Evolutionary conservation across 2,888 invertebrate species (phyloP), one percentile per base, ranked within the genome.

Genomic region (Lepas anatifera): DNA sequence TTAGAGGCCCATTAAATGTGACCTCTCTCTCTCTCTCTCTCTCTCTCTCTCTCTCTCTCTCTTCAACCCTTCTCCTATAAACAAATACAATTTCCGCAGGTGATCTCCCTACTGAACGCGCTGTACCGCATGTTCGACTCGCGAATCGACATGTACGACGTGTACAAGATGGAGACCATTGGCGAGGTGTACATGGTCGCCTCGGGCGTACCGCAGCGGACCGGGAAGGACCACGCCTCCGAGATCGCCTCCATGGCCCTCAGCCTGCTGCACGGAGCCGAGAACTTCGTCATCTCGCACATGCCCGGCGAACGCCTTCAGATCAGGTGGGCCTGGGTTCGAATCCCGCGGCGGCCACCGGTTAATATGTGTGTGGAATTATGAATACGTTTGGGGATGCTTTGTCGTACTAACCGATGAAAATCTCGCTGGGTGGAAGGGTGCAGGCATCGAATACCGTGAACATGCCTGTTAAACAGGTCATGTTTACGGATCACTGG

Each of bases 111-210:
- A 83, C 82, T 89, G 73, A 89, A 89, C 77, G 86, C 86, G 77
- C 80, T 89, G 22, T 89, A 89, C 80, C 86, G 85, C 35, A 83
- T 87, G 71, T 89, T 89, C 77, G 89, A 89, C 75, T 84, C 85
- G 68, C 85, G 85, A 73, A 87, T 89, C 75, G 83, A 84, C 76
- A 84, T 86, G 73, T 88, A 87, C 77, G 86, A 88, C 74, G 89
- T 88, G 0, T 89, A 89, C 79, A 89, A 89, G 76, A 88, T 88
- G 63, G 86, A 86, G 76, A 86, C 77, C 18, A 77, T 77, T 29
- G 77, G 77, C 1, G 77, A 77, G 70, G 77, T 77, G 7, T 77
- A 77, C 70, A 77, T 77, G 77, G 77, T 77, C 6, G 77, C 76
- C 2, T 75, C 74, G 27, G 77, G 77, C 4, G 72, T 77, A 1